These are phyloP conservation scores for Nasonovia ribisnigri DNA, from an alignment of 2,888 invertebrate genomes.

Conservation along the genomic window DNA sequence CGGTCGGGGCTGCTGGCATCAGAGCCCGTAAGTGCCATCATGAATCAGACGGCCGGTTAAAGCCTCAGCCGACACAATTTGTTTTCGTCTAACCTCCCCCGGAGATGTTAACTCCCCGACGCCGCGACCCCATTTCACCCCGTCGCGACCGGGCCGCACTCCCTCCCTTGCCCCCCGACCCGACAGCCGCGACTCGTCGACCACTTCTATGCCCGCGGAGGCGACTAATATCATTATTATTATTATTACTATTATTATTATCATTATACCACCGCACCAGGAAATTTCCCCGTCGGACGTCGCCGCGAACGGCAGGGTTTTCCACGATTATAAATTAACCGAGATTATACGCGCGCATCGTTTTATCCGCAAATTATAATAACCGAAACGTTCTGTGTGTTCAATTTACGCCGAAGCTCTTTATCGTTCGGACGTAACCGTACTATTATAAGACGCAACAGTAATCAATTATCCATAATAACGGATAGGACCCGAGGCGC, in stretches of 20 bases:
- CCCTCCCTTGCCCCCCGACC: not conserved
- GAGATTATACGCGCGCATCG: constrained; percentile 1
- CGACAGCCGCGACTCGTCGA: not conserved
- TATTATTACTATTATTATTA: not conserved
- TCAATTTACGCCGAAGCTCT: not conserved
- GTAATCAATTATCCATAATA: not conserved
- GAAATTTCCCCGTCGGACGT: constrained; percentile 2
- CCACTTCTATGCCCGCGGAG: not conserved
- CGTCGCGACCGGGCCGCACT: not conserved
- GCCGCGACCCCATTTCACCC: not conserved
- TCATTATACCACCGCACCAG: not conserved
- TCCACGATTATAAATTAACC: constrained; percentile 39
- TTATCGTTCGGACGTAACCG: not conserved
- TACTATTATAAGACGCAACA: not conserved
- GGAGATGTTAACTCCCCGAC: constrained; percentile 18
- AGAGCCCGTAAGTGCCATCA: constrained; percentile 46
- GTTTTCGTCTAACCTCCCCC: constrained; percentile 23
- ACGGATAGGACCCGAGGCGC: not conserved
- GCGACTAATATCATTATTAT: not conserved
- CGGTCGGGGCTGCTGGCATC: not conserved
- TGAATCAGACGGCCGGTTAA: constrained; percentile 44
- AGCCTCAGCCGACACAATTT: constrained; percentile 51
- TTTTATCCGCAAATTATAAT: constrained; percentile 40
- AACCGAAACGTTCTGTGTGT: not conserved
- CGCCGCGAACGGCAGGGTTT: not conserved